Base-by-base conservation (phyloP, 2,888 invertebrate genomes). In the Panopea generosa region DNA sequence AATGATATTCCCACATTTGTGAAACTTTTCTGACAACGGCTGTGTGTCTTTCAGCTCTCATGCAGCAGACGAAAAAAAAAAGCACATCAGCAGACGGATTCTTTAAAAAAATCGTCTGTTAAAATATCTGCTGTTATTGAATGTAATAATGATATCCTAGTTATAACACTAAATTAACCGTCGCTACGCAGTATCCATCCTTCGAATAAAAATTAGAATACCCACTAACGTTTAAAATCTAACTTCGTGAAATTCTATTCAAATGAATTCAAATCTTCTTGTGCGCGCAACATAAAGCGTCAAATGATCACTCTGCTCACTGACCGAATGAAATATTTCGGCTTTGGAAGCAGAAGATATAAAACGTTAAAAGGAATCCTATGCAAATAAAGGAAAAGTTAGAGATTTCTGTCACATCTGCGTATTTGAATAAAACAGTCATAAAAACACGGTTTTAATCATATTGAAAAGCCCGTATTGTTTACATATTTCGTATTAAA, bases 211-310 rank as follows among this genome's bases (percentile, higher is more conserved):
- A 45, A 45, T 45, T 45, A 16, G n/a, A 16, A 20, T 11, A 11
- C 6, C 45, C 20, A 9, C 45, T 6, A n/a, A 45, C 45, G 45
- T 18, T 18, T 16, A 18, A 45, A 45, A 45, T 45, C 45, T 20
- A 45, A 45, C 3, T 45, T 45, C 20, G 45, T 45, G 45, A 45
- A 45, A 45, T 45, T 45, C 45, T 45, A 45, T 45, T 45, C 45
- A 45, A 45, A 45, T 45, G 45, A 45, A 45, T 45, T 45, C 45
- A 45, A 45, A 45, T 45, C 45, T 9, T 18, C 20, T 20, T 6
- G 45, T 20, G n/a, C 16, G 45, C 45, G 45, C 16, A 45, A 45
- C 20, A 45, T 20, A 45, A 45, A 45, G 45, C 45, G 45, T 45
- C 45, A 9, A 45, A 45, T 18, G 16, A 45, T 45, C 45, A 33